Evolutionary conservation across 2,113 vertebrate genomes (phyloP).

Genomic region (Xenopus tropicalis): DNA sequence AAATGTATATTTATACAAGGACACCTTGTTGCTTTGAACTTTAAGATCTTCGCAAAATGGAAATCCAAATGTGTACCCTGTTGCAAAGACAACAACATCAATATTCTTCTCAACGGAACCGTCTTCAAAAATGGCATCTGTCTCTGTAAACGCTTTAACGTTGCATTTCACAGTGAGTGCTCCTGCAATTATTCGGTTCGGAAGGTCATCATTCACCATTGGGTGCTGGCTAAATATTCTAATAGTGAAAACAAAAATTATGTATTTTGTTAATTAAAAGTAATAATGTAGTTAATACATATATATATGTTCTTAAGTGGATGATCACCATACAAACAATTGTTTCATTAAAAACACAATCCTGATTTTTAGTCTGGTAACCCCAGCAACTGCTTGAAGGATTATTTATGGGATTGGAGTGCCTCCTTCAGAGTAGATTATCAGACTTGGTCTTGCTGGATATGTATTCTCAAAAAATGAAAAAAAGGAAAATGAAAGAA

Average conservation of each 20-base stretch:
- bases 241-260: slow-evolving; percentile 3
- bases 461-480: too few relatives aligned
- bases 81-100: slow-evolving; percentile 76
- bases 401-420: too few relatives aligned
- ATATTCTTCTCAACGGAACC: slow-evolving; percentile 67
- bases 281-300: too few relatives aligned
- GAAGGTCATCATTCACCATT: slow-evolving; percentile 72
- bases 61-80: slow-evolving; percentile 66
- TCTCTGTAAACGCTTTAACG: slow-evolving; percentile 64
- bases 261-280: too few relatives aligned
- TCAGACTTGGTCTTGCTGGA: too few relatives aligned
- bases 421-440: too few relatives aligned
- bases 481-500: too few relatives aligned
- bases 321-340: too few relatives aligned
- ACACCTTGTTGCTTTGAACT: slow-evolving; percentile 50
- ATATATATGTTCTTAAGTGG: too few relatives aligned
- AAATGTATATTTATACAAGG: slow-evolving; percentile 67
- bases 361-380: too few relatives aligned
- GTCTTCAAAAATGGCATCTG: slow-evolving; percentile 71
- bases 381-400: too few relatives aligned
- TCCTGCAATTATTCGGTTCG: slow-evolving; percentile 75
- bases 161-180: slow-evolving; percentile 67
- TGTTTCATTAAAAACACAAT: too few relatives aligned
- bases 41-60: slow-evolving; percentile 65
- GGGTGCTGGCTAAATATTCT: slow-evolving; percentile 55